Percentiles rank a stretch among this genome's conserved stretches.
Conservation (phyloP, 1,140 invertebrate species). For the Gryllus bimaculatus region DNA sequence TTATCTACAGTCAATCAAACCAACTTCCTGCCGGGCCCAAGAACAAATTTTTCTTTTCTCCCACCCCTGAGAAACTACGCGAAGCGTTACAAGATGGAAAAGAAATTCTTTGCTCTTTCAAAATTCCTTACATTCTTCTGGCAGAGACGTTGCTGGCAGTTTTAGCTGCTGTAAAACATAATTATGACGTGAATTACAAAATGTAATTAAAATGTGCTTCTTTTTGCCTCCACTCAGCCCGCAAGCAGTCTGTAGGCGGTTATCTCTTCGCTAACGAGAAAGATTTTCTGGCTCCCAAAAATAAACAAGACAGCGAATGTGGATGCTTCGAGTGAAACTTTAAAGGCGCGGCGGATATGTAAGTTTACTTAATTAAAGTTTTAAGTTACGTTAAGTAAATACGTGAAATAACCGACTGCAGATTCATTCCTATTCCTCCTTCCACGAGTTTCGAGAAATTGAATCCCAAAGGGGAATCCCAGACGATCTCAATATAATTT, state of each 20-base stretch:
- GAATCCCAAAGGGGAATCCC: too few species aligned
- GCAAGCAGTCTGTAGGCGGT: neutral
- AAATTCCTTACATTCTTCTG: neutral
- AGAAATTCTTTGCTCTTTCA: neutral
- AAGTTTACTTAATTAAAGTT: neutral
- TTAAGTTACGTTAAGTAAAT: neutral
- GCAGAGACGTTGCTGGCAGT: neutral
- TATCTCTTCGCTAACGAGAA: neutral
- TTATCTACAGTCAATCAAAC: neutral
- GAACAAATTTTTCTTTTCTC: neutral
- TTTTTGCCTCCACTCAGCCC: neutral
- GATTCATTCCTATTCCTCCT: too few species aligned
- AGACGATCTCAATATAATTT: too few species aligned
- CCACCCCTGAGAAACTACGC: neutral
- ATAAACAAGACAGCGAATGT: slow-evolving; percentile 4
- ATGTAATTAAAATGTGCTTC: slow-evolving; percentile 1
- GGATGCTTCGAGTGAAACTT: neutral
- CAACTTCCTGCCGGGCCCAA: neutral
- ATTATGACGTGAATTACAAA: neutral
- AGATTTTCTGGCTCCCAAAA: neutral
- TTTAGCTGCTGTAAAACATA: neutral
- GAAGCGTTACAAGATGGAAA: neutral
- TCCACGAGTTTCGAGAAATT: too few species aligned
- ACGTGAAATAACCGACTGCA: neutral
- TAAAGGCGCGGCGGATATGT: neutral